Evolutionary conservation across 2,113 vertebrate genomes (phyloP).

Genomic region (Nothobranchius furzeri): DNA sequence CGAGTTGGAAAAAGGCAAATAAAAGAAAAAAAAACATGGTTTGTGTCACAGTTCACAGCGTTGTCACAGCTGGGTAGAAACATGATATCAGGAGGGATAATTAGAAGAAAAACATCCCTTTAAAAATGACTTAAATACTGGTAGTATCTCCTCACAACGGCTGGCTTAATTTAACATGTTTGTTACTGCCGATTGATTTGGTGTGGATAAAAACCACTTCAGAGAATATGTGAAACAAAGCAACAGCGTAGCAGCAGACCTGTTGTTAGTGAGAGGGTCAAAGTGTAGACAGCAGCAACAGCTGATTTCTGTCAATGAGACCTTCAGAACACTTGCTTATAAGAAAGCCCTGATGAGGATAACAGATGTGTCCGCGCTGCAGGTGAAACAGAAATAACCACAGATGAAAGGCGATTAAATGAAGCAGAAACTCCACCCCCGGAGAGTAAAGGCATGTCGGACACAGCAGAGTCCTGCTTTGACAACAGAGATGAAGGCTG

Average conservation of each 20-base stretch:
- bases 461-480: conserved; percentile 14
- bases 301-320: conserved; percentile 2
- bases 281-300: conserved; percentile 23
- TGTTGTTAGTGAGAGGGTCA: conserved; percentile 1
- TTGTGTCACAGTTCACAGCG: conserved; percentile 5
- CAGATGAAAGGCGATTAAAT: neutral
- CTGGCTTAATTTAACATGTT: neutral
- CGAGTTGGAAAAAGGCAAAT: conserved; percentile 50
- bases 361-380: neutral
- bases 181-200: neutral
- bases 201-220: neutral
- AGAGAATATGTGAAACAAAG: neutral
- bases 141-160: conserved; percentile 2
- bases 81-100: conserved; percentile 7
- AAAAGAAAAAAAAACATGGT: neutral
- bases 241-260: conserved; percentile 13
- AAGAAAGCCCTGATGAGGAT: neutral
- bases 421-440: neutral
- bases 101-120: conserved; percentile 4
- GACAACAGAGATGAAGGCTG: conserved; percentile 22
- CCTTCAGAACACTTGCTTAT: conserved; percentile 4
- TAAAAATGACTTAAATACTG: neutral
- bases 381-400: neutral
- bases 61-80: conserved; percentile 3
- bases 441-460: conserved; percentile 38